Evolutionary conservation across 2,888 invertebrate species (phyloP).

Genomic region (Shargacucullia verbasci): DNA sequence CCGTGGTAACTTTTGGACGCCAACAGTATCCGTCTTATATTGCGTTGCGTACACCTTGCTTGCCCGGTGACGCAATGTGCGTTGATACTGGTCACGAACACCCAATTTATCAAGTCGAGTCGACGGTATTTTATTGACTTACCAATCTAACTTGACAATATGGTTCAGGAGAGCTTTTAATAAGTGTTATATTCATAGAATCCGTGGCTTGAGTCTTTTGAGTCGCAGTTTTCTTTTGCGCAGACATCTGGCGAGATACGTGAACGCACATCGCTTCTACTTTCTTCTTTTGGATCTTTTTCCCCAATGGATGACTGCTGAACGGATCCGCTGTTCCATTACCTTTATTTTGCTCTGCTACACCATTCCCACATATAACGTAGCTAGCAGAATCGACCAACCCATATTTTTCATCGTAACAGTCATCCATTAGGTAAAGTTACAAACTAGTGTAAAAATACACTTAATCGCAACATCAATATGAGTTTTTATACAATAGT

Average conservation of each 20-base stretch:
- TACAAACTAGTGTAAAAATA: slow-evolving; percentile 1
- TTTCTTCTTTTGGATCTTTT: slow-evolving; percentile 12
- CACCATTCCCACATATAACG: slow-evolving; percentile 6
- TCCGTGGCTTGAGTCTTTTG: slow-evolving; percentile 20
- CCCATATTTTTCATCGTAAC: slow-evolving; percentile 12
- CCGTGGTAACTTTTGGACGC: no score
- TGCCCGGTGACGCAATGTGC: no score
- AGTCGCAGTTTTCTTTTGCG: slow-evolving; percentile 27
- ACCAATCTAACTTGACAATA: slow-evolving; percentile 53
- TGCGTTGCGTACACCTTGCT: no score
- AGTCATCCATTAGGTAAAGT: slow-evolving; percentile 32
- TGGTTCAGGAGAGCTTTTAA: slow-evolving; percentile 20
- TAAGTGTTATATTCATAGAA: slow-evolving; percentile 1
- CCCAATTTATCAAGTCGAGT: no score
- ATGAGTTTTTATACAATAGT: background rate
- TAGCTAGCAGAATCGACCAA: slow-evolving; percentile 41
- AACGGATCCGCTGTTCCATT: slow-evolving; percentile 1
- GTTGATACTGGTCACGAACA: no score
- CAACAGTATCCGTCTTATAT: no score
- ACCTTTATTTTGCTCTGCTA: background rate
- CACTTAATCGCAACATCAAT: slow-evolving; percentile 10
- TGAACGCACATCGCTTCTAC: slow-evolving; percentile 17
- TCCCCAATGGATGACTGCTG: slow-evolving; percentile 27
- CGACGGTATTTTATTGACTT: slow-evolving; percentile 12
- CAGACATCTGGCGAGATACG: slow-evolving; percentile 18